A percentile compares a stretch with the other conserved stretches of the same genome.
Conservation (phyloP, 1,140 invertebrate genomes). For the Theocolax elegans region DNA sequence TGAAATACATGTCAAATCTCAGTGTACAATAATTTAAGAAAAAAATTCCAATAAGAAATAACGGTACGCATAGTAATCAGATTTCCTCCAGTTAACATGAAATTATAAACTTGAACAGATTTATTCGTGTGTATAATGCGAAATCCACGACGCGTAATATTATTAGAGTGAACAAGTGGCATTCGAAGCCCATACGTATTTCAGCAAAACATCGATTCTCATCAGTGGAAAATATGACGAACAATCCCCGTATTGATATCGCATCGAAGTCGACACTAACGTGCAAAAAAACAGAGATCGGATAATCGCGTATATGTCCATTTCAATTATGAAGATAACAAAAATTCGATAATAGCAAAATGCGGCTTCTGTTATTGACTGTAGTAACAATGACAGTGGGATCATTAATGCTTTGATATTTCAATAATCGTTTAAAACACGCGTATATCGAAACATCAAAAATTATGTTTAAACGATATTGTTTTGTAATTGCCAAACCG, state of each 20-base stretch:
- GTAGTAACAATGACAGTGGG: too few relatives aligned
- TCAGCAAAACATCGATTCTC: neutral
- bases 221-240: neutral
- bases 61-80: too few relatives aligned
- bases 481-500: too few relatives aligned
- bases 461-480: too few relatives aligned
- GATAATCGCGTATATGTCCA: neutral
- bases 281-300: neutral
- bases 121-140: neutral
- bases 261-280: neutral
- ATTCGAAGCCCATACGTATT: neutral
- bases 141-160: neutral
- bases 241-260: slow-evolving; percentile 1
- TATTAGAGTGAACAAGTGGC: neutral
- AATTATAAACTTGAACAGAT: neutral
- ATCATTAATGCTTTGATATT: neutral
- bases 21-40: too few relatives aligned
- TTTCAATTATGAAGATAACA: neutral
- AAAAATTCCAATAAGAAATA: too few relatives aligned
- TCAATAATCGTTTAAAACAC: neutral
- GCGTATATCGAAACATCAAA: neutral
- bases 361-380: too few relatives aligned
- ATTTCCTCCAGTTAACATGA: too few relatives aligned
- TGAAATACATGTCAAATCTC: too few relatives aligned
- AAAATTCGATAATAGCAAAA: slow-evolving; percentile 1